phyloP scores from a whole-genome alignment of 2,888 invertebrate genomes.

The Sussaba pulchella region DNA sequence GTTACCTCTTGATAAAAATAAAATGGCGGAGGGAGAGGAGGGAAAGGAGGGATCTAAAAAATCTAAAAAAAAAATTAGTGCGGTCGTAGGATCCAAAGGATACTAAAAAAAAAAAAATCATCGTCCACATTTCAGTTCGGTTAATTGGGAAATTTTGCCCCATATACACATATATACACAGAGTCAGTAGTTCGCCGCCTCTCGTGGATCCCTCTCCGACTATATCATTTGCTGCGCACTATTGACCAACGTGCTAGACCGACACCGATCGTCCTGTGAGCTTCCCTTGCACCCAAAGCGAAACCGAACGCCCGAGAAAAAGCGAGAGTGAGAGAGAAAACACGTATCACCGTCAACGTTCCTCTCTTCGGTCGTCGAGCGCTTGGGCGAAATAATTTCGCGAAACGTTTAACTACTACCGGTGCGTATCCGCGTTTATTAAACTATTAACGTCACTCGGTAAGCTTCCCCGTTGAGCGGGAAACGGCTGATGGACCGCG shows the following conservation, averaged over 20 bases:
- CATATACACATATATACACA: constrained; percentile 35
- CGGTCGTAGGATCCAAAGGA: too few species aligned
- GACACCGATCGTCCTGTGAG: constrained; percentile 26
- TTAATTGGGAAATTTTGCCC: too few species aligned
- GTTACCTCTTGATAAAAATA: too few species aligned
- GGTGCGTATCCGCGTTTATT: constrained; percentile 47
- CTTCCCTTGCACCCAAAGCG: constrained; percentile 34
- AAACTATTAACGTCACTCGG: constrained; percentile 61
- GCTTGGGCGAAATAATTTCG: constrained; percentile 51
- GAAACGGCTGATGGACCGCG: constrained; percentile 55
- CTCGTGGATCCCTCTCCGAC: neutral
- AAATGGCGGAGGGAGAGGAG: too few species aligned
- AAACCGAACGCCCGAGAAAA: too few species aligned
- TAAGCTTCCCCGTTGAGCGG: constrained; percentile 8
- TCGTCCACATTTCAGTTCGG: too few species aligned
- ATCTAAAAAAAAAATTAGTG: too few species aligned
- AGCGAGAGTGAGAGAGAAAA: neutral
- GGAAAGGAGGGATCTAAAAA: too few species aligned
- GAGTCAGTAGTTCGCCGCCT: constrained; percentile 17
- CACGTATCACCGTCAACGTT: constrained; percentile 21
- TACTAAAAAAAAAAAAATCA: too few species aligned
- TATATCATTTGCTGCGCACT: constrained; percentile 37
- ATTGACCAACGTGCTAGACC: constrained; percentile 43
- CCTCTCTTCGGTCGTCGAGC: neutral
- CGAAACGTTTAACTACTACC: constrained; percentile 39